A percentile compares a stretch with the other conserved stretches of the same genome.
phyloP scores from a whole-genome alignment of 2,797 vertebrate genomes.

The Manis javanica region DNA sequence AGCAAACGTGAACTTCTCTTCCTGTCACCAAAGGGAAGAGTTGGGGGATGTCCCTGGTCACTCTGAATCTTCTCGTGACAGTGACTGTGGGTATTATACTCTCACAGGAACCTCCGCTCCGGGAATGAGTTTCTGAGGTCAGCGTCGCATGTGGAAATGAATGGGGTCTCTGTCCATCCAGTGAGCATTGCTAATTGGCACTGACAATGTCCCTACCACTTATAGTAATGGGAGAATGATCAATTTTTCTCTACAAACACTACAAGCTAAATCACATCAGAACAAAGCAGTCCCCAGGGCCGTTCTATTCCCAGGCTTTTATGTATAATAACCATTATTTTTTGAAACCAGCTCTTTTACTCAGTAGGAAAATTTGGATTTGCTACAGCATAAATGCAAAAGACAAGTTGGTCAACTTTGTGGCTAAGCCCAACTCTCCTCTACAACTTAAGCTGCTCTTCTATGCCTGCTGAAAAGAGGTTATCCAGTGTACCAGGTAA shows the following conservation, averaged over 20 bases:
- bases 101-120: not conserved
- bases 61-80: not conserved
- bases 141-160: not conserved
- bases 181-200: not conserved
- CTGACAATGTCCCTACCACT: not conserved
- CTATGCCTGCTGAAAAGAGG: not conserved
- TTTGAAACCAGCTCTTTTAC: not conserved
- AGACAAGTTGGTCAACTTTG: not conserved
- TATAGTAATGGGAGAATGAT: not conserved
- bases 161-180: not conserved
- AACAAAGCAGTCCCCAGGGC: not conserved
- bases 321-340: not conserved
- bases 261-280: not conserved
- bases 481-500: not conserved
- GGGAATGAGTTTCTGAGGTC: not conserved
- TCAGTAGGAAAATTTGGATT: not conserved
- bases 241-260: not conserved
- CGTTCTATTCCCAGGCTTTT: not conserved
- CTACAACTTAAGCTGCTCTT: not conserved
- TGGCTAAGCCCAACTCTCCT: not conserved
- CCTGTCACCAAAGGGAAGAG: not conserved
- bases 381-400: not conserved
- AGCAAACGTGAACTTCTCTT: not conserved
- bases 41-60: not conserved
- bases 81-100: not conserved